Evolutionary conservation across 1,140 invertebrate genomes (phyloP).

Genomic region (Drosophila funebris): DNA sequence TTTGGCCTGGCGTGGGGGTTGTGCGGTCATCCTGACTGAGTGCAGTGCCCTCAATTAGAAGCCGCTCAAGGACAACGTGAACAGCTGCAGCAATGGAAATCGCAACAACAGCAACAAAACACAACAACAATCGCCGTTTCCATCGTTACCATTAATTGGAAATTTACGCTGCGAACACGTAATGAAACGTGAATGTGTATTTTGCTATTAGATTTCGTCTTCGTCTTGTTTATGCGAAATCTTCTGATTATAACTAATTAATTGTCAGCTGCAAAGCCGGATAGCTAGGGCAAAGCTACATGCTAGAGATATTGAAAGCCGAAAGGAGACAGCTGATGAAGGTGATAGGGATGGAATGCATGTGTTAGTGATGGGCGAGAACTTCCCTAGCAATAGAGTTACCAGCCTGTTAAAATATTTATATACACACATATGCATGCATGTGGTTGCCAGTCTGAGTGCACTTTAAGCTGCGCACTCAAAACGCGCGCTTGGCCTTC

Average conservation of each 20-base stretch:
- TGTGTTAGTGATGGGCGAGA: background rate
- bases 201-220: background rate
- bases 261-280: background rate
- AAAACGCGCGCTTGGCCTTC: slow-evolving; percentile 60
- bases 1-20: background rate
- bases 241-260: background rate
- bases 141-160: slow-evolving; percentile 65
- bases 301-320: background rate
- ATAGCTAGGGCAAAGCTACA: slow-evolving; percentile 3
- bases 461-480: slow-evolving; percentile 52
- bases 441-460: slow-evolving; percentile 26
- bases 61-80: slow-evolving; percentile 69
- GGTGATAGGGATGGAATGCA: background rate
- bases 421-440: background rate
- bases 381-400: slow-evolving; percentile 5
- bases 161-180: slow-evolving; percentile 48
- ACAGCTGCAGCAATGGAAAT: slow-evolving; percentile 47
- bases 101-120: slow-evolving; percentile 10
- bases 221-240: background rate
- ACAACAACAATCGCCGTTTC: slow-evolving; percentile 3
- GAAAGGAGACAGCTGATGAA: background rate
- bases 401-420: slow-evolving; percentile 4
- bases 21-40: slow-evolving; percentile 63
- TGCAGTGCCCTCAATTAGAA: slow-evolving; percentile 78
- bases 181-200: background rate